A percentile compares a stretch with the other conserved stretches of the same genome.
These are phyloP conservation scores for Charaxes varanes DNA, from an alignment of 1,140 invertebrate genomes.

Conservation along the genomic window DNA sequence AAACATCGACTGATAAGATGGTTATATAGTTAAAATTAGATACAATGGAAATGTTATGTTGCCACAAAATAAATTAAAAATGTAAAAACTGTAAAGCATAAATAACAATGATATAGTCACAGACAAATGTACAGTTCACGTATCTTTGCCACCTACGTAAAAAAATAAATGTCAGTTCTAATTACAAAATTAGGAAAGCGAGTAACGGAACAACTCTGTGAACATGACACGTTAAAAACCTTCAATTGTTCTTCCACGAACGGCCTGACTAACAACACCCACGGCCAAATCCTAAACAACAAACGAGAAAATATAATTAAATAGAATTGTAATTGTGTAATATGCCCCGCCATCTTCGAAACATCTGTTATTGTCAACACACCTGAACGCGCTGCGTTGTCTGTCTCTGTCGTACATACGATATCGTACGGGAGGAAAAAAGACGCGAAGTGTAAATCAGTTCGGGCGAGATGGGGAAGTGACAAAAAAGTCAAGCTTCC, in stretches of 20 bases:
- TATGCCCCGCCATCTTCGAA: constrained; percentile 58
- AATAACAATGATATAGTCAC: constrained; percentile 1
- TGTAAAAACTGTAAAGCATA: not conserved
- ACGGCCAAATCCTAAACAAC: constrained; percentile 43
- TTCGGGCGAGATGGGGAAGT: constrained; percentile 62
- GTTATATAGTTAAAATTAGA: too few species aligned
- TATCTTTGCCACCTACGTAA: constrained; percentile 15
- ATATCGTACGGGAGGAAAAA: constrained; percentile 23
- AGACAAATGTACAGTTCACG: too few species aligned
- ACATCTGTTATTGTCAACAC: constrained; percentile 73
- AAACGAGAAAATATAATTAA: constrained; percentile 64
- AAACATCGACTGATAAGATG: too few species aligned
- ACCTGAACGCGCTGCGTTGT: constrained; percentile 48
- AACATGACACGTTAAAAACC: constrained; percentile 37
- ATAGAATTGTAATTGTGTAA: constrained; percentile 72
- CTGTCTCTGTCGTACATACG: constrained; percentile 31
- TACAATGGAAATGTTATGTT: too few species aligned
- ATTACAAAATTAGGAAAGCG: constrained; percentile 38
- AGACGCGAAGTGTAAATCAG: constrained; percentile 37
- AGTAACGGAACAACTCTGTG: constrained; percentile 36
- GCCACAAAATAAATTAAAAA: too few species aligned
- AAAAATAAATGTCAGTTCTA: constrained; percentile 41
- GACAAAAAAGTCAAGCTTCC: constrained; percentile 72
- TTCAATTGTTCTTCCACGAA: constrained; percentile 42
- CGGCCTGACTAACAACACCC: constrained; percentile 37